phyloP scores from a whole-genome alignment of 2,797 vertebrate species.

The Rhinogobio ventralis region DNA sequence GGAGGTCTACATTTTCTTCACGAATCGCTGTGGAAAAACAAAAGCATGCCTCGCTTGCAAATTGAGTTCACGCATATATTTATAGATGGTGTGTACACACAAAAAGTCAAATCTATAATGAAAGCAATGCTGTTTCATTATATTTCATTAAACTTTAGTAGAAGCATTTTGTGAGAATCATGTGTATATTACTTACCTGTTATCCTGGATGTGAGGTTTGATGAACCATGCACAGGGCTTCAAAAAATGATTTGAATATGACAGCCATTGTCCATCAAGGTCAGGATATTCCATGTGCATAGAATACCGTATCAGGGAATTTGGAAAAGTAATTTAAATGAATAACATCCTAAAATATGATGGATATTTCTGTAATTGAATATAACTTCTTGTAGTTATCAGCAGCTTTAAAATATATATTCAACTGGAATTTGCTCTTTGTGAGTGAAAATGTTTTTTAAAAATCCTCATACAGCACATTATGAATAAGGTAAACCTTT shows the following conservation, averaged over 20 bases:
- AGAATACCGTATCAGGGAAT: neutral
- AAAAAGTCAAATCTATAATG: neutral
- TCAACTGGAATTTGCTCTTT: neutral
- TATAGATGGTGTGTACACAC: neutral
- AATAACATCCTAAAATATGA: neutral
- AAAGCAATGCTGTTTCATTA: neutral
- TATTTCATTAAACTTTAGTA: neutral
- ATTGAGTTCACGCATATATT: slow-evolving; percentile 20
- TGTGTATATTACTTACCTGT: neutral
- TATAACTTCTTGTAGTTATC: too few relatives aligned
- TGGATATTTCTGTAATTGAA: neutral
- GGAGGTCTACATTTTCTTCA: neutral
- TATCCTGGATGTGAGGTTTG: neutral
- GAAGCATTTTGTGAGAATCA: too few relatives aligned
- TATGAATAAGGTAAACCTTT: neutral
- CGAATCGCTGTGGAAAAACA: neutral
- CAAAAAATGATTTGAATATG: neutral
- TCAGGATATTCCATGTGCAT: neutral
- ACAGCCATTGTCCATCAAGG: neutral
- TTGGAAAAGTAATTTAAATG: neutral
- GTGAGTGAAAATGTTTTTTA: neutral
- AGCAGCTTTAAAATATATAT: neutral
- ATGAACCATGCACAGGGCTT: neutral
- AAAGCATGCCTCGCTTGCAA: slow-evolving; percentile 3
- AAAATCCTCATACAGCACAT: neutral